phyloP scores from a whole-genome alignment of 2,888 invertebrate genomes.

The Branchellion lobata region DNA sequence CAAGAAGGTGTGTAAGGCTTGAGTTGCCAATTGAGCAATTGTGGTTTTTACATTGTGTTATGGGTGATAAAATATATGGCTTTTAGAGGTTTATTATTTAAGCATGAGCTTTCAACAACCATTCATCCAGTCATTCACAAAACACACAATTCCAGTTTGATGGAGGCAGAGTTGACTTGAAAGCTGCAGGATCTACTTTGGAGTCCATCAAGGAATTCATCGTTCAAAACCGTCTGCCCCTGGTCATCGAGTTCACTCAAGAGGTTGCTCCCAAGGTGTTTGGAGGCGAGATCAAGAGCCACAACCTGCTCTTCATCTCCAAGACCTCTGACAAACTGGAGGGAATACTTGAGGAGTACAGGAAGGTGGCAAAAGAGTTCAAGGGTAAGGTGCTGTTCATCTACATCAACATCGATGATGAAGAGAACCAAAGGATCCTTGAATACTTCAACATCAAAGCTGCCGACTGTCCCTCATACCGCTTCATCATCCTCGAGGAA shows the following conservation, averaged over 20 bases:
- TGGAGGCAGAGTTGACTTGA: conserved; percentile 59
- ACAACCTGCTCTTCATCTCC: conserved; percentile 89
- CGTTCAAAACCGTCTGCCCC: conserved; percentile 78
- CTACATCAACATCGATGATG: conserved; percentile 88
- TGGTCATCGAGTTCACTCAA: conserved; percentile 92
- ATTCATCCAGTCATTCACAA: too few species aligned
- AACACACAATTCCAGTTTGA: conserved; percentile 62
- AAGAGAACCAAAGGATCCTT: conserved; percentile 92
- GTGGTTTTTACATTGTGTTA: background rate
- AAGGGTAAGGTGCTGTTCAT: conserved; percentile 88
- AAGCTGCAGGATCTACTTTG: conserved; percentile 65
- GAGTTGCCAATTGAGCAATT: background rate
- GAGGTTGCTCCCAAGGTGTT: conserved; percentile 95
- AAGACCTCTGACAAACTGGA: conserved; percentile 75
- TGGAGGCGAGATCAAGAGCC: conserved; percentile 94
- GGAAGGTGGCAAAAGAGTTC: conserved; percentile 82
- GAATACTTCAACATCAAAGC: conserved; percentile 99
- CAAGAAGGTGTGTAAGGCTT: conserved; percentile 75
- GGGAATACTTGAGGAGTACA: conserved; percentile 75
- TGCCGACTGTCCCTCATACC: conserved; percentile 72
- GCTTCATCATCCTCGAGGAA: conserved; percentile 89
- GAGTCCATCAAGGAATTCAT: conserved; percentile 80
- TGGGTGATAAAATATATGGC: too few species aligned
- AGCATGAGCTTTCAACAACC: too few species aligned
- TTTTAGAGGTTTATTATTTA: too few species aligned